Percentiles rank a stretch among this genome's conserved stretches.
phyloP scores from a whole-genome alignment of 2,113 vertebrate genomes.

The Dicrurus megarhynchus region DNA sequence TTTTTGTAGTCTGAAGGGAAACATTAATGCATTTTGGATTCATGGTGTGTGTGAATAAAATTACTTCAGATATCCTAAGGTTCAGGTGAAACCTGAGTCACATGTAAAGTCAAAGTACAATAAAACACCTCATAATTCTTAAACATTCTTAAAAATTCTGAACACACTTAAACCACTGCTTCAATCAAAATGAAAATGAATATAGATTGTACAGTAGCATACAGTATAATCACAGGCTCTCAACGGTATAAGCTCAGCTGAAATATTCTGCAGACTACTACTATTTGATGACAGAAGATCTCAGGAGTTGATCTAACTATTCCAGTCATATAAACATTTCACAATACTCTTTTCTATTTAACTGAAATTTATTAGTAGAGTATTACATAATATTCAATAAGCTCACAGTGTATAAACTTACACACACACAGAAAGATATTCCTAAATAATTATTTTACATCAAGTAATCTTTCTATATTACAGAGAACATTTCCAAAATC shows the following conservation, averaged over 20 bases:
- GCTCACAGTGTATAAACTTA: neutral
- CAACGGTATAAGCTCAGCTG: neutral
- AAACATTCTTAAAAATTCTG: neutral
- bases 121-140: neutral
- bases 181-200: neutral
- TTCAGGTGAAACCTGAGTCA: neutral
- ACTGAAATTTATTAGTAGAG: neutral
- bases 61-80: neutral
- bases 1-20: neutral
- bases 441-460: slow-evolving; percentile 1
- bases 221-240: neutral
- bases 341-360: neutral
- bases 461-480: neutral
- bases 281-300: neutral
- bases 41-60: neutral
- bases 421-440: neutral
- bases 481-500: neutral
- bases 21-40: neutral
- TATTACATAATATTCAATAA: neutral
- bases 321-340: neutral
- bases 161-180: neutral
- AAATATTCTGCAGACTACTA: neutral
- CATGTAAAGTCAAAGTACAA: neutral
- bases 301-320: neutral
- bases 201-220: neutral